Conservation (phyloP, 2,113 vertebrate species). For the Archilochus colubris region DNA sequence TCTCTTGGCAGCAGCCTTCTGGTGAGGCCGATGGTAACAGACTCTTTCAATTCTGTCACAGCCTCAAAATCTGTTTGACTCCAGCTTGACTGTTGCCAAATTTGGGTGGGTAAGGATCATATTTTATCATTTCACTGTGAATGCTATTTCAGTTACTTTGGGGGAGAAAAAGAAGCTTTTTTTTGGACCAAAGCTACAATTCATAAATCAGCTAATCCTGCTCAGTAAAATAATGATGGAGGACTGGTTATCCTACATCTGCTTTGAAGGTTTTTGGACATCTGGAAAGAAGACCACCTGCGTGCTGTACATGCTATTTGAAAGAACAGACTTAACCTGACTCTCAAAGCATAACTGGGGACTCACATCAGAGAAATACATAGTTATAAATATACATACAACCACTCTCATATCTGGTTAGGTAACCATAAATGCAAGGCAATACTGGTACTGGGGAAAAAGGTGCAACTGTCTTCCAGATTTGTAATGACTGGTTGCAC, state of each 20-base stretch:
- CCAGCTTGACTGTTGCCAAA: background rate
- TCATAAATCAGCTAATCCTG: background rate
- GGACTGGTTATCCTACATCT: background rate
- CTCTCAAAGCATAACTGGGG: background rate
- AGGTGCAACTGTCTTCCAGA: background rate
- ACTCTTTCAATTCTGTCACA: background rate
- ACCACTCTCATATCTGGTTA: background rate
- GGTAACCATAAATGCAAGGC: background rate
- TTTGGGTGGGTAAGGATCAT: background rate
- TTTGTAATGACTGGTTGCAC: background rate
- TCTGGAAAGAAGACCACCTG: background rate
- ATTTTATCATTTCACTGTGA: slow-evolving; percentile 24
- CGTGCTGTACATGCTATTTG: background rate
- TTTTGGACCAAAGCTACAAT: background rate
- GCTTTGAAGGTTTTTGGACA: background rate
- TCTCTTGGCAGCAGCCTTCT: slow-evolving; percentile 44
- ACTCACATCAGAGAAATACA: background rate
- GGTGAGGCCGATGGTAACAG: background rate
- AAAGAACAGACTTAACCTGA: background rate
- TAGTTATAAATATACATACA: background rate
- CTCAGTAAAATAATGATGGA: background rate
- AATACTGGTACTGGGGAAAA: background rate
- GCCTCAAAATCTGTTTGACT: slow-evolving; percentile 22
- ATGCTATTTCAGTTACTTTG: slow-evolving; percentile 3
- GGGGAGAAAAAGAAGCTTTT: background rate